Percentiles rank a stretch among this genome's conserved stretches.
These are phyloP conservation scores for Melangyna quadrimaculata DNA, from an alignment of 2,888 invertebrate species.

Conservation along the genomic window DNA sequence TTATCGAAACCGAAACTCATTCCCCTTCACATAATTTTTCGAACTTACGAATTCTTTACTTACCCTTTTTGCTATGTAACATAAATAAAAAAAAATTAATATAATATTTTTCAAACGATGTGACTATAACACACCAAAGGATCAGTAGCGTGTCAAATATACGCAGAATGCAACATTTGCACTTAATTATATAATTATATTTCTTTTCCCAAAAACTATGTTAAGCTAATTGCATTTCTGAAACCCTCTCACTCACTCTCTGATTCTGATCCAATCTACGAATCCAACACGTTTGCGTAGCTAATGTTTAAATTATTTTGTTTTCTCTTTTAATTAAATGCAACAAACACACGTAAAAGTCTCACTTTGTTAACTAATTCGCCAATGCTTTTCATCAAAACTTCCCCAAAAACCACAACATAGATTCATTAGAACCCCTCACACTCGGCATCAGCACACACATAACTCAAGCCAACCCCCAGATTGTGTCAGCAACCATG, in stretches of 20 bases:
- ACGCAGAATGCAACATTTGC: neutral
- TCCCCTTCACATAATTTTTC: no score
- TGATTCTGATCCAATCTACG: neutral
- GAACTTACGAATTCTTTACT: neutral
- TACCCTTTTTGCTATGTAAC: no score
- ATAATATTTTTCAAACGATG: neutral
- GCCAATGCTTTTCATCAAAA: slow-evolving; percentile 21
- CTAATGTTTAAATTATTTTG: neutral
- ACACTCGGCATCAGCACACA: neutral
- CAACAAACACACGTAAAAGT: neutral
- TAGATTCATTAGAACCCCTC: slow-evolving; percentile 22
- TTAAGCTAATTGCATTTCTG: neutral
- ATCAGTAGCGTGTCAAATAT: neutral
- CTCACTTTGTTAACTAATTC: slow-evolving; percentile 46
- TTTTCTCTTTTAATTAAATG: neutral
- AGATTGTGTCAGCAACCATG: slow-evolving; percentile 40
- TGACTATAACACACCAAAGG: neutral
- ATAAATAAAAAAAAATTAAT: neutral
- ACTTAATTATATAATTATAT: neutral
- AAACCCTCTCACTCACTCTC: neutral
- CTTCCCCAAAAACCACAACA: neutral
- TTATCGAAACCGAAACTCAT: no score
- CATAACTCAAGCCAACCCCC: slow-evolving; percentile 55
- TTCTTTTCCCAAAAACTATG: neutral
- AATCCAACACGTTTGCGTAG: neutral